A percentile compares a stretch with the other conserved stretches of the same genome.
Conservation (phyloP, 1,140 invertebrate species). For the Zaprionus vittiger region DNA sequence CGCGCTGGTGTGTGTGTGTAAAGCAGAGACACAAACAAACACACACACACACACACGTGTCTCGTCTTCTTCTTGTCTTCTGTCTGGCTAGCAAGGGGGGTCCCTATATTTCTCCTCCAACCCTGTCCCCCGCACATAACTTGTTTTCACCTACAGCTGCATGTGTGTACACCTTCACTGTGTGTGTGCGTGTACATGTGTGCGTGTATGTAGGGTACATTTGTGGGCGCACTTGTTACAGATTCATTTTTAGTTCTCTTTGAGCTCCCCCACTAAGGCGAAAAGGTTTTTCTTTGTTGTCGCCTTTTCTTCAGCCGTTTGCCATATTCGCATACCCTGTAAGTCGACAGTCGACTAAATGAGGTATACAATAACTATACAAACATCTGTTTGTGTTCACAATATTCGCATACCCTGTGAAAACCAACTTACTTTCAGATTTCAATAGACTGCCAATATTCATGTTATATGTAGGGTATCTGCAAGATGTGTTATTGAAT, state of each 20-base stretch:
- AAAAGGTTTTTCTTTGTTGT: conserved; percentile 49
- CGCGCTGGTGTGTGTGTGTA: not conserved
- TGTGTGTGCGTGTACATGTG: not conserved
- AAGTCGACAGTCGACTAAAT: not conserved
- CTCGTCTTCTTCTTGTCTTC: conserved; percentile 41
- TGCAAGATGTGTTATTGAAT: not conserved
- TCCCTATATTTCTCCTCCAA: conserved; percentile 1
- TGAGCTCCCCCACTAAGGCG: conserved; percentile 25
- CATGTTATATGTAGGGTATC: not conserved
- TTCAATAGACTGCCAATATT: too few species aligned
- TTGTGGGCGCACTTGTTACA: conserved; percentile 68
- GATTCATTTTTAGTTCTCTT: conserved; percentile 42
- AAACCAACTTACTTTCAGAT: not conserved
- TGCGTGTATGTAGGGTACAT: not conserved
- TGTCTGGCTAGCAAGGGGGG: conserved; percentile 17
- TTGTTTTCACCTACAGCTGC: conserved; percentile 42
- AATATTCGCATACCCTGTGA: not conserved
- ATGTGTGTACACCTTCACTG: conserved; percentile 7
- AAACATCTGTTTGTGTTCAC: not conserved
- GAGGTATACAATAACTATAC: not conserved
- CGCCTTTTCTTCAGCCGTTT: conserved; percentile 22
- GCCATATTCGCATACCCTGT: conserved; percentile 21
- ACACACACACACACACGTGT: conserved; percentile 16
- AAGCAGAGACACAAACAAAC: conserved; percentile 9
- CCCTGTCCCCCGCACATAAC: conserved; percentile 11